Conservation (phyloP, 2,113 vertebrate genomes). For the Oophaga pumilio region DNA sequence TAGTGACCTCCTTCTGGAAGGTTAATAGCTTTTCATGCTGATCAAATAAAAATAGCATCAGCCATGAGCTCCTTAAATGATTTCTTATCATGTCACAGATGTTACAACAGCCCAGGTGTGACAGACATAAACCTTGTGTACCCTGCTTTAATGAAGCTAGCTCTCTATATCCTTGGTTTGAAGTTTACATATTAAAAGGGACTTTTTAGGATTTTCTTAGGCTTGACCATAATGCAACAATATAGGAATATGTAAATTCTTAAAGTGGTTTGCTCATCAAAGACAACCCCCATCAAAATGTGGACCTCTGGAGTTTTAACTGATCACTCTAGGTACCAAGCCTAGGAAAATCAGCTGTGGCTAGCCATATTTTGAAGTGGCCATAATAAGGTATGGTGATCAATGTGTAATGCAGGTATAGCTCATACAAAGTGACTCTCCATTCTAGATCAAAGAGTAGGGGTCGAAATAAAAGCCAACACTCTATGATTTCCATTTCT, state of each 20-base stretch:
- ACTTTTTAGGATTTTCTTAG: neutral
- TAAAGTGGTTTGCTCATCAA: no score
- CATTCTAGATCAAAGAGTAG: no score
- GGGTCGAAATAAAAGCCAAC: no score
- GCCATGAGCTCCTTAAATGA: constrained; percentile 19
- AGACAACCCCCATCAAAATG: no score
- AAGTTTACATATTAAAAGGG: neutral
- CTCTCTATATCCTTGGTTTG: constrained; percentile 9
- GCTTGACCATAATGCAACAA: neutral
- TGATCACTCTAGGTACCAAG: no score
- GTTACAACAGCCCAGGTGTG: constrained; percentile 31
- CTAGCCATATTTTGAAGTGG: no score
- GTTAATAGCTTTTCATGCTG: constrained; percentile 57
- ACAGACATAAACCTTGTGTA: constrained; percentile 30
- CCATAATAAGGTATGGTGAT: no score
- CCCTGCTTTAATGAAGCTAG: neutral
- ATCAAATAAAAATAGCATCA: constrained; percentile 54
- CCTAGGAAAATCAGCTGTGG: no score
- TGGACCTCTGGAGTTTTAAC: no score
- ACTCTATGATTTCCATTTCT: no score
- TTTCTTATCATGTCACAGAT: constrained; percentile 30
- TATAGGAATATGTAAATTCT: neutral
- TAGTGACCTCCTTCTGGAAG: constrained; percentile 31
- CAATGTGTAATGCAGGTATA: no score
- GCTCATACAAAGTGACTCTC: no score